Evolutionary conservation across 1,140 invertebrate genomes (phyloP), one percentile per base, ranked within the genome.

Genomic region (Drosophila nigromelanica): DNA sequence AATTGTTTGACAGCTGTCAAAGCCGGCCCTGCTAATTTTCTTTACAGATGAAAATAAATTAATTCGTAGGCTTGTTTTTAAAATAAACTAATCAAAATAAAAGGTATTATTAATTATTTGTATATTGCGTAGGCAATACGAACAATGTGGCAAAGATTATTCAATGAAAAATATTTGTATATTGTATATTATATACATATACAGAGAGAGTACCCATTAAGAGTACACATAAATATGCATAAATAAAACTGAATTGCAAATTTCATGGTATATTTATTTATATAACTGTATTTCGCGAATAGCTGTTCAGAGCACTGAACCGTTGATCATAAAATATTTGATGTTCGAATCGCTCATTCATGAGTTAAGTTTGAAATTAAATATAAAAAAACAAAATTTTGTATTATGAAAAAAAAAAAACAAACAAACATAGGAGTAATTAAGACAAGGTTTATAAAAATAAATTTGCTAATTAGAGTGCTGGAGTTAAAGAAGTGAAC

Each of bases 261-360:
- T n/a, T 40, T 40, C n/a, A 14, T 40, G 5, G 5, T 40, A 2
- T 14, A n/a, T 14, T 40, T 40, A 40, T 40, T 40, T n/a, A 40
- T 24, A 24, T 4, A 24, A 24, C 2, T 6, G 39, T 40, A 40
- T 40, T 14, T 3, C 4, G 0, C 37, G 4, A 14, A 40, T 40
- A 40, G 39, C 39, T 40, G 39, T 55, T 55, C 15, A 7, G 24
- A 21, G 10, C 12, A 30, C 56, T 45, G 15, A 59, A 59, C 3
- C 8, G 11, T 12, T 18, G 42, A 42, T 21, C 40, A 47, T 45
- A 59, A 59, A 59, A 45, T 58, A 6, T 11, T 2, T 21, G 43
- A 58, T 45, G 30, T 58, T 45, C 7, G 6, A 4, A 6, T 40
- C 14, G 5, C 12, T 12, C 37, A n/a, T 40, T 5, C 5, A n/a